phyloP scores from a whole-genome alignment of 2,888 invertebrate genomes.

The Xestobium rufovillosum region DNA sequence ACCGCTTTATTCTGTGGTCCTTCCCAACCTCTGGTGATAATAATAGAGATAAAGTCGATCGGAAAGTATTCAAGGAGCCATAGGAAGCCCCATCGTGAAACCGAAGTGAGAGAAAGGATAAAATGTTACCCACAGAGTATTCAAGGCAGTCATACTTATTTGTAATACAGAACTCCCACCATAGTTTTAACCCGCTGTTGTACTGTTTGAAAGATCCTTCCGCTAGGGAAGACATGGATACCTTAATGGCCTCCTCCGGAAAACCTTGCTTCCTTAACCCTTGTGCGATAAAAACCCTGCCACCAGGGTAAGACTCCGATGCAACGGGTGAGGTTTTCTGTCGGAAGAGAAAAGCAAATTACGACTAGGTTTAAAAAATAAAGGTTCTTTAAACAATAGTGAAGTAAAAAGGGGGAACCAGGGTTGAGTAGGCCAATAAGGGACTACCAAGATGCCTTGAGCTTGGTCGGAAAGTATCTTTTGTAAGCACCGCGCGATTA shows the following conservation, averaged over 20 bases:
- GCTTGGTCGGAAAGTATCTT: too few relatives aligned
- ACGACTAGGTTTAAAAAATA: constrained; percentile 5
- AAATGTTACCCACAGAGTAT: not conserved
- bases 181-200: constrained; percentile 14
- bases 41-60: constrained; percentile 10
- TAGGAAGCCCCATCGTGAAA: constrained; percentile 9
- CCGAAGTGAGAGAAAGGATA: constrained; percentile 2
- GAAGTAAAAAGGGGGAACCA: too few relatives aligned
- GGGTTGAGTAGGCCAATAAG: constrained; percentile 7
- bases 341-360: constrained; percentile 11
- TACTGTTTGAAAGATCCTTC: constrained; percentile 18
- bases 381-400: constrained; percentile 4
- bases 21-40: constrained; percentile 5
- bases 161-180: constrained; percentile 17
- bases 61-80: constrained; percentile 9
- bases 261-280: constrained; percentile 5
- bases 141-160: constrained; percentile 11
- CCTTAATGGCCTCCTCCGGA: constrained; percentile 13
- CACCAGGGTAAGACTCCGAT: constrained; percentile 18
- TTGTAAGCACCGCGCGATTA: too few relatives aligned
- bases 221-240: constrained; percentile 15
- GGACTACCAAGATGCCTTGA: constrained; percentile 17
- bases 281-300: constrained; percentile 19
- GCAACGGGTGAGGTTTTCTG: constrained; percentile 9
- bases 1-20: constrained; percentile 7